Evolutionary conservation across 2,113 vertebrate genomes (phyloP).

Genomic region (Strigops habroptila): DNA sequence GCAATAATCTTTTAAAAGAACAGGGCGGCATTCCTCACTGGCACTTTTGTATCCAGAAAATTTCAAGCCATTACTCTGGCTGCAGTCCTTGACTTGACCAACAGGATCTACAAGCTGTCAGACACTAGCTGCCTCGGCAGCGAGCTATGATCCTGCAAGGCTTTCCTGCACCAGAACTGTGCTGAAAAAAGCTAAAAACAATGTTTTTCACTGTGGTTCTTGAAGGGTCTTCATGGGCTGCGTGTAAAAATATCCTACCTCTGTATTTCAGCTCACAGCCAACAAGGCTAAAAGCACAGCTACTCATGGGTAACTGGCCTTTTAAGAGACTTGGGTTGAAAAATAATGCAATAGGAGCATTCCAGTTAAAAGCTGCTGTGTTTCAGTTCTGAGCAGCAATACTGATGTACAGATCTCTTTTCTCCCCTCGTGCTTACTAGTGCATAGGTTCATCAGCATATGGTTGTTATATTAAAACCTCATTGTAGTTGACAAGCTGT

Average conservation of each 20-base stretch:
- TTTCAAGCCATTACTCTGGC: constrained; percentile 30
- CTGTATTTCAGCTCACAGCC: not conserved
- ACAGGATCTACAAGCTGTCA: constrained; percentile 6
- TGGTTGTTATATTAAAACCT: not conserved
- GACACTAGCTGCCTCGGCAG: not conserved
- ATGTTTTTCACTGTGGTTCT: not conserved
- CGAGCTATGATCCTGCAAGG: not conserved
- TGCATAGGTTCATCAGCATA: not conserved
- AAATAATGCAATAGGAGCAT: not conserved
- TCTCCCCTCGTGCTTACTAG: not conserved
- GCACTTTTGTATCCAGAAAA: not conserved
- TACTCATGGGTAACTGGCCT: not conserved
- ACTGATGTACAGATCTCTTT: not conserved
- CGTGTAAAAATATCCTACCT: not conserved
- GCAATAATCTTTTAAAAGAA: constrained; percentile 4
- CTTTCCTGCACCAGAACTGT: not conserved
- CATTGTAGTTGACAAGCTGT: not conserved
- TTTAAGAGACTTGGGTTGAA: not conserved
- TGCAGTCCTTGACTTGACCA: constrained; percentile 19
- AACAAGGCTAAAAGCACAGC: not conserved
- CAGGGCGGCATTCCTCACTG: not conserved
- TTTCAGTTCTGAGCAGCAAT: not conserved
- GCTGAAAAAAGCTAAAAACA: not conserved
- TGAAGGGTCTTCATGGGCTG: not conserved
- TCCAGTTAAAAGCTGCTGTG: not conserved